Evolutionary conservation across 2,888 invertebrate genomes (phyloP), one percentile per base, ranked within the genome.

Genomic region (Gymnosoma rotundatum): DNA sequence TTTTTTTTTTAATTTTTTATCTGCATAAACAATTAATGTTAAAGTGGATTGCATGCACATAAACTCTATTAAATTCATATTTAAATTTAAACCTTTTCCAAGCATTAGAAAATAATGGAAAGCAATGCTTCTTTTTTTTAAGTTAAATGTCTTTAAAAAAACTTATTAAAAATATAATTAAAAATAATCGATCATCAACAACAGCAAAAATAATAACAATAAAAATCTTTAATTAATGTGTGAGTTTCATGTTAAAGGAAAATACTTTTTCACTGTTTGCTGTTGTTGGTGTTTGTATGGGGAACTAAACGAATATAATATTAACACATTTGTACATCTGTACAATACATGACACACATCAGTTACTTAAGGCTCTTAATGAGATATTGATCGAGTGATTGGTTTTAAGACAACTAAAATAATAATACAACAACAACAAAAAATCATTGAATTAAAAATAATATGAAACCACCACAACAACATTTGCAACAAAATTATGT

Each of bases 211-310:
- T 36, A 36, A 56, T 16, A 72, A 20, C 25, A 56, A 32, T 32
- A 67, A 69, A 73, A 67, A 72, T 80, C 78, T 74, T 74, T 84
- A 81, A 84, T 84, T 84, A 84, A 81, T 78, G 70, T 64, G 60
- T 76, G 76, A 72, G 74, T 60, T 81, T 81, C 69, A 74, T 81
- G 84, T 75, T 73, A 70, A 70, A 60, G 69, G 64, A 20, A 75
- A 42, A 69, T 70, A 58, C 42, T 75, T 32, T 32, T 1, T 25
- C 25, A 4, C 4, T 25, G 8, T 32, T n/a, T n/a, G n/a, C n/a
- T 32, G 32, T 32, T 52, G 78, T 56, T 69, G 54, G 45, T 18
- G 25, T 54, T 25, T 67, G 60, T n/a, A n/a, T n/a, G 58, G 18
- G 60, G 67, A 66, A 66, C 66, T 42, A 69, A 66, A 56, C 54